These are phyloP conservation scores for Melanostoma scalare DNA, from an alignment of 2,888 invertebrate genomes.

Conservation along the genomic window DNA sequence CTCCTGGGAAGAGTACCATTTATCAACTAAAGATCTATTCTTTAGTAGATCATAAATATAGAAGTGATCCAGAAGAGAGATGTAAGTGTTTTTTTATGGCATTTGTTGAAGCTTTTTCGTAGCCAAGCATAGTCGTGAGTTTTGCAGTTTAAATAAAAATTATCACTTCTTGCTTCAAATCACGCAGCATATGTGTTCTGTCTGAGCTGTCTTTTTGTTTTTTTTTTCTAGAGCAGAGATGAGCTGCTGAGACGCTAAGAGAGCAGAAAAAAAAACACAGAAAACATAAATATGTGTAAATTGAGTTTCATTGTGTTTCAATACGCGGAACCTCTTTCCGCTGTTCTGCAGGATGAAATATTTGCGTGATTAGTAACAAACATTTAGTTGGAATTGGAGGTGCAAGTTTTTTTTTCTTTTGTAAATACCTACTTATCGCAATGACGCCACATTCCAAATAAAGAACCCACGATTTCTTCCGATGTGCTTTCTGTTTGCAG, in stretches of 20 bases:
- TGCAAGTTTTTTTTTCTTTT: no score
- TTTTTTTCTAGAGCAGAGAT: background rate
- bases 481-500: constrained; percentile 5
- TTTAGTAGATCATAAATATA: constrained; percentile 28
- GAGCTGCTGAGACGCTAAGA: no score
- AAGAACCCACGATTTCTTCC: constrained; percentile 26
- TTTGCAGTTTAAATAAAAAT: constrained; percentile 44
- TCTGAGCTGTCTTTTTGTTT: constrained; percentile 9
- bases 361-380: constrained; percentile 19
- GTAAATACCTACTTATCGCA: constrained; percentile 13
- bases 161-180: constrained; percentile 42
- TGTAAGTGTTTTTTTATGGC: background rate
- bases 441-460: constrained; percentile 29
- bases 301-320: constrained; percentile 27
- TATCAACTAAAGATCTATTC: background rate
- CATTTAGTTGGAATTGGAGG: background rate
- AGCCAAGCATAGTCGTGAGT: constrained; percentile 19
- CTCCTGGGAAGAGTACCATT: constrained; percentile 15
- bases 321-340: constrained; percentile 16
- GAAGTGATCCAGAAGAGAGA: constrained; percentile 10
- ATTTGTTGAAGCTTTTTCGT: constrained; percentile 3
- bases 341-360: constrained; percentile 18
- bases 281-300: constrained; percentile 31
- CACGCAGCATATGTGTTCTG: background rate
- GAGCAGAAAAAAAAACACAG: background rate